Conservation (phyloP, 2,113 vertebrate genomes). For the Clarias gariepinus region DNA sequence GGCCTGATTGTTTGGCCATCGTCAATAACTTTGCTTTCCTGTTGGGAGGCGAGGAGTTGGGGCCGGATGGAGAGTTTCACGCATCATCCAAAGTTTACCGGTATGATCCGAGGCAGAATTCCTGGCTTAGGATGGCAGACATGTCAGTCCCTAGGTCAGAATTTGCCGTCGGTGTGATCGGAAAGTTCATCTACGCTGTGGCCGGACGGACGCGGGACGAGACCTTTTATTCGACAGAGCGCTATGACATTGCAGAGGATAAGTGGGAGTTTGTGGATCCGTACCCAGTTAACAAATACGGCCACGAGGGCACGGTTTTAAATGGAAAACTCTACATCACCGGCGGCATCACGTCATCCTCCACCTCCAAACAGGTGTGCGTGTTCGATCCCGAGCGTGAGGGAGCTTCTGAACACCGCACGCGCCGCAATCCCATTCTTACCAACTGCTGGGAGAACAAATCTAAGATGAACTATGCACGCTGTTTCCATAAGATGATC, state of each 20-base stretch:
- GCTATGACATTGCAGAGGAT: constrained; percentile 95
- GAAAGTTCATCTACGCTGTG: constrained; percentile 93
- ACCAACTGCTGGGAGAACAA: constrained; percentile 99
- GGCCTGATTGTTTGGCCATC: constrained; percentile 95
- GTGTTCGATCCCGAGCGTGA: constrained; percentile 96
- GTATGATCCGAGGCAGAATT: constrained; percentile 95
- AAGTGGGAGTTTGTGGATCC: constrained; percentile 98
- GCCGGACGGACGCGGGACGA: constrained; percentile 96
- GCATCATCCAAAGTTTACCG: constrained; percentile 98
- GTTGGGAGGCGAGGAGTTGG: constrained; percentile 94
- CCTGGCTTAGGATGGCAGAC: constrained; percentile 96
- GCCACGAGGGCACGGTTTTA: constrained; percentile 96
- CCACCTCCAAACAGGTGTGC: constrained; percentile 97
- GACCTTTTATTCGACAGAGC: constrained; percentile 96
- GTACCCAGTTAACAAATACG: constrained; percentile 97
- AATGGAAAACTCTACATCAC: constrained; percentile 94
- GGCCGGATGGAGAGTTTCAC: constrained; percentile 96
- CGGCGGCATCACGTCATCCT: constrained; percentile 97
- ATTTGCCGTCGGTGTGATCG: constrained; percentile 96
- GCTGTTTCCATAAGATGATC: constrained; percentile 99
- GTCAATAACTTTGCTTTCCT: constrained; percentile 98
- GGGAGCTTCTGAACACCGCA: constrained; percentile 83
- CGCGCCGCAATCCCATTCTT: constrained; percentile 83
- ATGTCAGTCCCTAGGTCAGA: constrained; percentile 98
- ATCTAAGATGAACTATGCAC: constrained; percentile 99